Evolutionary conservation across 2,888 invertebrate species (phyloP).

Genomic region (Lacanobia wlatinum): DNA sequence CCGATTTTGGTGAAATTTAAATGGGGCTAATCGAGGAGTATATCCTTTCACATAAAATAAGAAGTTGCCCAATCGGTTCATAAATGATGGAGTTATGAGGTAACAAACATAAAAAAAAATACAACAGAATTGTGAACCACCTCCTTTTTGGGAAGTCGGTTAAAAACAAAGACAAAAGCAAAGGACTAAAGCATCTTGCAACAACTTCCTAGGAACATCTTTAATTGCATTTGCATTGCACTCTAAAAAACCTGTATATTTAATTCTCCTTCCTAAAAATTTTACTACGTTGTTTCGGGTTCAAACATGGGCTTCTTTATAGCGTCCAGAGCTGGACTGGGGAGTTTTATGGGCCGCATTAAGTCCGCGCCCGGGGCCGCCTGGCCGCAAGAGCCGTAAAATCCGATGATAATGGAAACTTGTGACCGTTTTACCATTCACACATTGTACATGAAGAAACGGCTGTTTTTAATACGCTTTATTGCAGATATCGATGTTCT

Average conservation of each 20-base stretch:
- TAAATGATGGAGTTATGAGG: no score
- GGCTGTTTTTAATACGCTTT: conserved; percentile 40
- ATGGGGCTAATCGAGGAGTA: no score
- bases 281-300: conserved; percentile 43
- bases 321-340: conserved; percentile 37
- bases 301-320: conserved; percentile 52
- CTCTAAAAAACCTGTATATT: conserved; percentile 10
- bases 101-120: no score
- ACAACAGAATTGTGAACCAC: no score
- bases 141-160: no score
- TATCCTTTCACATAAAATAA: no score
- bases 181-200: background rate
- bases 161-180: conserved; percentile 19
- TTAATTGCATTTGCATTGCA: conserved; percentile 20
- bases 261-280: conserved; percentile 44
- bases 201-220: conserved; percentile 9
- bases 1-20: no score
- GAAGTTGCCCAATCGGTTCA: no score
- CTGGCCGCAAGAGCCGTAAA: conserved; percentile 66
- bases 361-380: conserved; percentile 49
- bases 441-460: conserved; percentile 46
- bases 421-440: conserved; percentile 49
- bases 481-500: conserved; percentile 28
- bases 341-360: conserved; percentile 61
- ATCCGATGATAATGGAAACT: conserved; percentile 64